These are phyloP conservation scores for Rhadina sibilatrix DNA, from an alignment of 2,113 vertebrate species.

Conservation along the genomic window DNA sequence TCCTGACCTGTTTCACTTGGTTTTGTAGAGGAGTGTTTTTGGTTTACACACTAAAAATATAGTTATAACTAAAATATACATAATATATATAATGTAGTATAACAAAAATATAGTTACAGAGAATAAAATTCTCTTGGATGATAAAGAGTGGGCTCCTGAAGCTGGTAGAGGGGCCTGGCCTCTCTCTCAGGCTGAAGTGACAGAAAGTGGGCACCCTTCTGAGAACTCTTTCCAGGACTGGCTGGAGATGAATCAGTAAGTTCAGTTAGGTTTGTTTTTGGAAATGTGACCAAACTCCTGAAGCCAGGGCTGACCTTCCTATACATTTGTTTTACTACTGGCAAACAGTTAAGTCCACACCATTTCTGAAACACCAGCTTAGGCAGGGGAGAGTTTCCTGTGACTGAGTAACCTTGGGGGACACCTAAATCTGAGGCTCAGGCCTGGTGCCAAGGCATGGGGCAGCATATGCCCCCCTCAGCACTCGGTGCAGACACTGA, in stretches of 20 bases:
- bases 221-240: neutral
- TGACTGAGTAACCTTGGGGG: neutral
- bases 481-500: rapidly evolving
- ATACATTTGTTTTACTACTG: neutral
- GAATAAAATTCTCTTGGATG: neutral
- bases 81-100: neutral
- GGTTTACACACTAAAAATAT: neutral
- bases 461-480: neutral
- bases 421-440: neutral
- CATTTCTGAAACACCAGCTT: neutral
- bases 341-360: neutral
- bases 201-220: neutral
- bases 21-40: neutral
- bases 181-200: neutral
- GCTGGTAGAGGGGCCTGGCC: neutral
- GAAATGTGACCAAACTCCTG: neutral
- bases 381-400: neutral
- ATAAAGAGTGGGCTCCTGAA: neutral
- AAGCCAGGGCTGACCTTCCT: neutral
- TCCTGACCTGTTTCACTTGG: neutral
- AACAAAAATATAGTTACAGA: neutral
- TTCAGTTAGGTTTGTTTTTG: neutral
- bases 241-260: neutral
- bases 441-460: neutral
- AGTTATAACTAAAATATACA: neutral